phyloP scores from a whole-genome alignment of 2,888 invertebrate species.

The Pyrgus malvae region DNA sequence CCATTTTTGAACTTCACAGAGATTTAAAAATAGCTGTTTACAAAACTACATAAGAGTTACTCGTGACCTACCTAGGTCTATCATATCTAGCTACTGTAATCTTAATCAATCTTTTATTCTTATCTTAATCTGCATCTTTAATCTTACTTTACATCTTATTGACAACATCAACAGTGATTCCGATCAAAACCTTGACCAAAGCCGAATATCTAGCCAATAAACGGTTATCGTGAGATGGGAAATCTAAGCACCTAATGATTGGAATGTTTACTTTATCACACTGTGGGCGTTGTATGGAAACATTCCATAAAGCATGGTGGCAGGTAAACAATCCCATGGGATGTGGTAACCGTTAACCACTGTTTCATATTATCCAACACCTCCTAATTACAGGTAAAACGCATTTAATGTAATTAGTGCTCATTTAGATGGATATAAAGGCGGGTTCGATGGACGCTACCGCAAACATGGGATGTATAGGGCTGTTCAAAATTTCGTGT shows the following conservation, averaged over 20 bases:
- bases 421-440: slow-evolving; percentile 69
- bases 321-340: slow-evolving; percentile 38
- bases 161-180: not conserved
- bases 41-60: no score
- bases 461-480: slow-evolving; percentile 52
- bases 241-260: slow-evolving; percentile 13
- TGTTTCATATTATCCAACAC: slow-evolving; percentile 74
- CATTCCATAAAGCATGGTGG: slow-evolving; percentile 57
- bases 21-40: no score
- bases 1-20: no score
- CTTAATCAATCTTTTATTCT: no score
- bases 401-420: slow-evolving; percentile 76
- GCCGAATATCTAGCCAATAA: not conserved
- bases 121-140: no score
- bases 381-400: slow-evolving; percentile 78
- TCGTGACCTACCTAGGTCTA: no score
- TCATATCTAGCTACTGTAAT: no score
- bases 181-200: slow-evolving; percentile 7
- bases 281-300: slow-evolving; percentile 46
- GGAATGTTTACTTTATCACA: slow-evolving; percentile 7
- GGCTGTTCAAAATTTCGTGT: slow-evolving; percentile 11
- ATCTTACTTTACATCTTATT: not conserved
- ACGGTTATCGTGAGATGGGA: slow-evolving; percentile 2
- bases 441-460: slow-evolving; percentile 63
- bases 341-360: slow-evolving; percentile 62